Evolutionary conservation across 2,113 vertebrate species (phyloP), one percentile per base, ranked within the genome.

Genomic region (Hylia prasina): DNA sequence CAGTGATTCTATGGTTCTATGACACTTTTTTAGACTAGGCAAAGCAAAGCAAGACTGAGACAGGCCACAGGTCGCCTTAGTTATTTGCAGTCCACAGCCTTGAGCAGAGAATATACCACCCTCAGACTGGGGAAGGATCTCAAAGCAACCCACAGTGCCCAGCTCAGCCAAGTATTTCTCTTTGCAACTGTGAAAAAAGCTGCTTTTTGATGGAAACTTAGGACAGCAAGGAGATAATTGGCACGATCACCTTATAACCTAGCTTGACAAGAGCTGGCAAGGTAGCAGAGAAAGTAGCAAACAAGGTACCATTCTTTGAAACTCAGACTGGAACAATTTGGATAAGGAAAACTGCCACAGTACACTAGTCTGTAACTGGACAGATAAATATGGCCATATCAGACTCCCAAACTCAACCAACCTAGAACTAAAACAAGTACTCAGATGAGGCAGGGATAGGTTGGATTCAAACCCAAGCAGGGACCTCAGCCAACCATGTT

Each of bases 201-300:
- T 37, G 23, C 1, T 28, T 83, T 66, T 58, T 58, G 48, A 14
- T 37, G 63, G 44, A 70, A 44, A 33, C 1, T 64, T 35, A 31
- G 33, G 37, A 39, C 58, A 95, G 35, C 18, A 44, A 83, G 57
- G 27, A 94, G 57, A 82, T 69, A 72, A 93, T 94, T 60, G 69
- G 82, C 75, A 71, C 80, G 80, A 89, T 93, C 94, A 94, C 40
- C 20, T 72, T 79, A 84, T 87, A 80, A 94, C 86, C 79, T 81
- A 89, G 72, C 21, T 89, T 92, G 91, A 94, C 82, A 89, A 94
- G 58, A 90, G 92, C 82, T 92, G 79, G 76, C 81, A 93, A 96
- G 93, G 87, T 77, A 40, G 69, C 82, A 89, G 40, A 82, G 6
- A n/a, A 91, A 24, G 24, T 25, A 57, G 44, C 20, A 66, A 75